Percentiles rank a stretch among this genome's conserved stretches.
Evolutionary conservation across 64 coral and sea anemone genomes (phyloP).

Genomic region (Montipora capricornis): DNA sequence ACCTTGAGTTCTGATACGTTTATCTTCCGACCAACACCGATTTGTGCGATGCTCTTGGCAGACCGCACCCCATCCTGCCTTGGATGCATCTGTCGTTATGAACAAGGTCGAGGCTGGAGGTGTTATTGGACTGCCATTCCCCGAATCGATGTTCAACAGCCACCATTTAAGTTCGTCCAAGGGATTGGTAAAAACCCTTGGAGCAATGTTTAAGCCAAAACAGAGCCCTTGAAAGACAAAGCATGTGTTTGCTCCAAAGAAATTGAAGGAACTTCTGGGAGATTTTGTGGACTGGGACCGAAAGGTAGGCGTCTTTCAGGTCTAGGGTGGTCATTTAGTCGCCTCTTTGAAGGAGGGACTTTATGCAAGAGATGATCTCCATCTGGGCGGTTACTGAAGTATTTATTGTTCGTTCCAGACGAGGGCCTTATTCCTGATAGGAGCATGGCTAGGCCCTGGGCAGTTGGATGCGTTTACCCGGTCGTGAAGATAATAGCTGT

Average conservation of each 20-base stretch:
- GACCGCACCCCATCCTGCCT: no score
- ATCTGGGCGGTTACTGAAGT: constrained; percentile 8
- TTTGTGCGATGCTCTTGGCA: no score
- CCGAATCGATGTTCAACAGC: background rate
- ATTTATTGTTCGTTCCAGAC: background rate
- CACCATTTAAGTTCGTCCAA: background rate
- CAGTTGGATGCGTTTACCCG: background rate
- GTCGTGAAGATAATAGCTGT: background rate
- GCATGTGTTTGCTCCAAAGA: constrained; percentile 17
- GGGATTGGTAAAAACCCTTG: constrained; percentile 57
- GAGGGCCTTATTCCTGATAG: no score
- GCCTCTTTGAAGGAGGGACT: no score
- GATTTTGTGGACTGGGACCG: constrained; percentile 3
- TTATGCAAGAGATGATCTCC: constrained; percentile 25
- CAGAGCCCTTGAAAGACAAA: constrained; percentile 25
- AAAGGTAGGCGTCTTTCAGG: background rate
- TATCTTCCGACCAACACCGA: background rate
- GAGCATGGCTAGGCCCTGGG: background rate
- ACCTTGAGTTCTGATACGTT: background rate
- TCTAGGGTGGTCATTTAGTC: no score
- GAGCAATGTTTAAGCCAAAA: constrained; percentile 40
- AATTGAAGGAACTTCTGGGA: constrained; percentile 12
- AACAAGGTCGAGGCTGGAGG: background rate
- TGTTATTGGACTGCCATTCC: background rate
- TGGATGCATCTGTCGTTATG: no score